phyloP scores from a whole-genome alignment of 2,888 invertebrate species.

The Prosopocoilus inquinatus region DNA sequence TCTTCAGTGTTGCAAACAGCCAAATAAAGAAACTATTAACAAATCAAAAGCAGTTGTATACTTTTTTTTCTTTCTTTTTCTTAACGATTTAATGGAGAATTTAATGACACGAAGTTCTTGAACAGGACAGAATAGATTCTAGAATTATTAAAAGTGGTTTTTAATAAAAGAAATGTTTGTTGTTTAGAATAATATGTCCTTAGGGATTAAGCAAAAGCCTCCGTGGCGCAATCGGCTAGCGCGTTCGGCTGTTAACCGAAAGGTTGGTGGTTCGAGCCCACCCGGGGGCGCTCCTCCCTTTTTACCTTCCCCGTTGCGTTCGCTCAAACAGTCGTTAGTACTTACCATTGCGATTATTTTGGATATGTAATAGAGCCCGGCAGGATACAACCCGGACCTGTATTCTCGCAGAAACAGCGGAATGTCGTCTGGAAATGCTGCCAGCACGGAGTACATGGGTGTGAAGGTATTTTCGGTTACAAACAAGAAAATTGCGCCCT shows the following conservation, averaged over 20 bases:
- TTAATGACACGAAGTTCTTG: no score
- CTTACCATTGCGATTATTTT: conserved; percentile 78
- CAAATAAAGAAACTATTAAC: no score
- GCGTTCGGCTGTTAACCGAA: conserved; percentile 99
- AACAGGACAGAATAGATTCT: no score
- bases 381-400: conserved; percentile 77
- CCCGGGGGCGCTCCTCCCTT: conserved; percentile 66
- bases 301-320: no score
- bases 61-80: no score
- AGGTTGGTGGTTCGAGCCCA: conserved; percentile 98
- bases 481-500: conserved; percentile 84
- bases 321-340: conserved; percentile 21
- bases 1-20: no score
- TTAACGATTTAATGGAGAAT: no score
- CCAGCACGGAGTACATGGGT: conserved; percentile 86
- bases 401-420: conserved; percentile 81
- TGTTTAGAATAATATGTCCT: no score
- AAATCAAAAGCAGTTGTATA: no score
- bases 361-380: conserved; percentile 77
- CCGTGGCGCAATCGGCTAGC: conserved; percentile 96
- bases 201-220: conserved; percentile 48
- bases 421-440: conserved; percentile 77
- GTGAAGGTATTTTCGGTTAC: conserved; percentile 89
- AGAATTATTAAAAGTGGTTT: no score
- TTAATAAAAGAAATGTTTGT: no score